A percentile compares a stretch with the other conserved stretches of the same genome.
Evolutionary conservation across 2,888 invertebrate species (phyloP).

Genomic region (Melipona beecheii): DNA sequence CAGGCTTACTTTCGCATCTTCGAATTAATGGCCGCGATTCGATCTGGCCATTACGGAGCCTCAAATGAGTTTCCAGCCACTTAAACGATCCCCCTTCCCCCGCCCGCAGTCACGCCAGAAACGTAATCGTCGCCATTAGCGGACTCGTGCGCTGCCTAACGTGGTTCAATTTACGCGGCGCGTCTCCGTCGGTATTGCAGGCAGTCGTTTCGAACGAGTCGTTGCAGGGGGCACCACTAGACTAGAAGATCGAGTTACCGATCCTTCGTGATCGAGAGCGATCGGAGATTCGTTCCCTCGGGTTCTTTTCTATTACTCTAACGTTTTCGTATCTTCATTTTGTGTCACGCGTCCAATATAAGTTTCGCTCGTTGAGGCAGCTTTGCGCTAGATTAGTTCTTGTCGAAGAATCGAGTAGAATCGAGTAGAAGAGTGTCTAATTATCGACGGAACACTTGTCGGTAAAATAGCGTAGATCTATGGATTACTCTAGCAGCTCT

Average conservation of each 20-base stretch:
- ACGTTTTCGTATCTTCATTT: neutral
- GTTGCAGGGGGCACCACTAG: slow-evolving; percentile 61
- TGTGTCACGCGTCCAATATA: neutral
- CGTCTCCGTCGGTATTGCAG: slow-evolving; percentile 38
- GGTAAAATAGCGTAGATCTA: slow-evolving; percentile 48
- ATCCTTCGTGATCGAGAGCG: slow-evolving; percentile 41
- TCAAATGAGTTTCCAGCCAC: slow-evolving; percentile 33
- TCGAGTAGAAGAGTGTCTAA: neutral
- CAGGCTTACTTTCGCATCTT: slow-evolving; percentile 28
- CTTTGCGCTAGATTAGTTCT: too few relatives aligned
- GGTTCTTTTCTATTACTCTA: neutral
- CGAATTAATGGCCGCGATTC: slow-evolving; percentile 54
- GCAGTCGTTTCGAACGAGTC: neutral
- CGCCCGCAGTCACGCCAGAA: slow-evolving; percentile 9
- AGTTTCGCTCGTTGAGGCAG: neutral
- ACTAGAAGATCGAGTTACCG: slow-evolving; percentile 58
- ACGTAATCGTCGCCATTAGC: slow-evolving; percentile 42
- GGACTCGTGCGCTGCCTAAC: neutral
- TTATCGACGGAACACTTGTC: slow-evolving; percentile 46
- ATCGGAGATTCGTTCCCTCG: neutral
- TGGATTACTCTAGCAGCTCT: neutral
- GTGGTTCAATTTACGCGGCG: slow-evolving; percentile 52
- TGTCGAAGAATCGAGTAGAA: neutral
- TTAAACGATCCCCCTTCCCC: slow-evolving; percentile 12
- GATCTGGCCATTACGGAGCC: slow-evolving; percentile 41